Evolutionary conservation across 2,797 vertebrate species (phyloP).

Genomic region (Podarcis siculus): DNA sequence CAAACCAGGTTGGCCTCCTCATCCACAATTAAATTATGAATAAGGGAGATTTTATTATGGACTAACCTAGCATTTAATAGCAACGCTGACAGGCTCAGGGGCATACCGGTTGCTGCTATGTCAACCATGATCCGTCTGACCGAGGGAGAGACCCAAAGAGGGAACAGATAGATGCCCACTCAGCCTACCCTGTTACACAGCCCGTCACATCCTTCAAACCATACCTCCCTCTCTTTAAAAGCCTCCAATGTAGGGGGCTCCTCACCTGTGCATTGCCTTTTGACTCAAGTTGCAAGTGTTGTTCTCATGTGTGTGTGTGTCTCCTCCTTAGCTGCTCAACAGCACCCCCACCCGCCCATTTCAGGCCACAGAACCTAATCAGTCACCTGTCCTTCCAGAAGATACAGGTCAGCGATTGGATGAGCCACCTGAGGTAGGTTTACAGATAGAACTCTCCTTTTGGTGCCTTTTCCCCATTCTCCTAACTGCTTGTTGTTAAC

Average conservation of each 20-base stretch:
- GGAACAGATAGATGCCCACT: background rate
- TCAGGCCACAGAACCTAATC: conserved; percentile 39
- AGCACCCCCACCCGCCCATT: conserved; percentile 61
- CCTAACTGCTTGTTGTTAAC: background rate
- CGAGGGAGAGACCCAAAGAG: no score
- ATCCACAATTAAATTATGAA: background rate
- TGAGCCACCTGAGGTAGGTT: conserved; percentile 39
- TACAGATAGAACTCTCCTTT: background rate
- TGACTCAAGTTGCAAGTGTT: background rate
- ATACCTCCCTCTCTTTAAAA: background rate
- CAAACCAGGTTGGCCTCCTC: background rate
- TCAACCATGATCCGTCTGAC: background rate
- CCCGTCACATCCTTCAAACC: background rate
- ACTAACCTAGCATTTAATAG: background rate
- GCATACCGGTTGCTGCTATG: background rate
- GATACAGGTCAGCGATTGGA: conserved; percentile 31
- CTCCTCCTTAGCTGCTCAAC: conserved; percentile 63
- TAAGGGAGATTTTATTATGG: background rate
- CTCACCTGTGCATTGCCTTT: accelerated
- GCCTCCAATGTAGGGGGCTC: background rate
- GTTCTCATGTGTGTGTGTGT: background rate
- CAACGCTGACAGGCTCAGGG: background rate
- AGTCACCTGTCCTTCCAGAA: conserved; percentile 67
- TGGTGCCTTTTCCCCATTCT: background rate
- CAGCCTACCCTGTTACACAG: background rate